Percentiles rank a stretch among this genome's conserved stretches.
Evolutionary conservation across 2,113 vertebrate genomes (phyloP).

Genomic region (Percina caprodes): DNA sequence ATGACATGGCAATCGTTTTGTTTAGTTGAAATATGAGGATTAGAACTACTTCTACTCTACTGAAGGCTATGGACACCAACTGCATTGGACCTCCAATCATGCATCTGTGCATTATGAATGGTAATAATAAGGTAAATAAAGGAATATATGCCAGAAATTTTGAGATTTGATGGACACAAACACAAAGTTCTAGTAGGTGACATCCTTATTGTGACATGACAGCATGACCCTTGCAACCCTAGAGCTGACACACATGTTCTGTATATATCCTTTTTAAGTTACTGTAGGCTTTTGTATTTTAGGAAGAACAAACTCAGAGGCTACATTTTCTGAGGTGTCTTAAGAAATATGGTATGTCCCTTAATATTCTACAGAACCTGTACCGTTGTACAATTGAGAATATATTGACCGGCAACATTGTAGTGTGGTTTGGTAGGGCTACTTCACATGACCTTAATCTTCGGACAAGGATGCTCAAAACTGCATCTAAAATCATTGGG

Average conservation of each 20-base stretch:
- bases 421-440: too few species aligned
- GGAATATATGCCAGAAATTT: background rate
- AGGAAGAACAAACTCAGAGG: too few species aligned
- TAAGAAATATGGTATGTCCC: too few species aligned
- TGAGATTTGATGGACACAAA: background rate
- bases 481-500: too few species aligned
- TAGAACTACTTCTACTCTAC: background rate
- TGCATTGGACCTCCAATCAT: background rate
- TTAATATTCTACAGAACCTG: too few species aligned
- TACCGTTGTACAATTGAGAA: too few species aligned
- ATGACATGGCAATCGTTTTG: background rate
- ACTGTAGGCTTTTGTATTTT: background rate
- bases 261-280: background rate
- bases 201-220: background rate
- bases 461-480: too few species aligned
- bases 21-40: slow-evolving; percentile 2
- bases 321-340: too few species aligned
- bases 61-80: background rate
- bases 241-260: background rate
- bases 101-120: background rate
- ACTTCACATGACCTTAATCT: too few species aligned
- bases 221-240: background rate
- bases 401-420: too few species aligned
- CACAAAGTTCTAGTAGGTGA: background rate
- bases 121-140: background rate